These are phyloP conservation scores for Hypotaenidia okinawae DNA, from an alignment of 2,797 vertebrate genomes.

Conservation along the genomic window DNA sequence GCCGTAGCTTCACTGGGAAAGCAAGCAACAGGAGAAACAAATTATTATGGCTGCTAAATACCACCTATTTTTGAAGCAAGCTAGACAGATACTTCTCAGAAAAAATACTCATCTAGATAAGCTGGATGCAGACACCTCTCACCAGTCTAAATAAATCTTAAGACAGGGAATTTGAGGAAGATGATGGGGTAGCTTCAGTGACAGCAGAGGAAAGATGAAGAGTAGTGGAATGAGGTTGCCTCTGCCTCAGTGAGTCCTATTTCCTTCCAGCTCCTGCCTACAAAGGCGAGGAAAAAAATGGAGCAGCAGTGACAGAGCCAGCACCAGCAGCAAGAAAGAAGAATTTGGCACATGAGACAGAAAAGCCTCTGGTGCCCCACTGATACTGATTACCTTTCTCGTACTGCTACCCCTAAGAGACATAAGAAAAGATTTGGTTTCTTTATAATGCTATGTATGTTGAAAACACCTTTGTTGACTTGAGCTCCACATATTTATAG, in stretches of 20 bases:
- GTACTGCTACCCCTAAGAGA: constrained; percentile 24
- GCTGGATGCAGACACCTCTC: not conserved
- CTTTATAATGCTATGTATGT: constrained; percentile 34
- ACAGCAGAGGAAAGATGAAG: constrained; percentile 4
- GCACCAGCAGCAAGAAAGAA: not conserved
- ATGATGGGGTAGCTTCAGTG: not conserved
- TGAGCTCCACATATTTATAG: constrained; percentile 61
- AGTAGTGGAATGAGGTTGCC: not conserved
- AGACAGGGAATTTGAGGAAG: not conserved
- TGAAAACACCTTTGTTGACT: constrained; percentile 65
- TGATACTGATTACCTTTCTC: constrained; percentile 54
- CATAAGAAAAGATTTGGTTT: constrained; percentile 37
- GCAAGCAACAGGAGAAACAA: not conserved
- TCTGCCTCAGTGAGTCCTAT: constrained; percentile 7
- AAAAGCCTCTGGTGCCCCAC: constrained; percentile 28
- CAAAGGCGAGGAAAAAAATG: not conserved
- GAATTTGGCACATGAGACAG: constrained; percentile 47
- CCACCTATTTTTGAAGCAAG: not conserved
- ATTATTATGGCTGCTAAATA: not conserved
- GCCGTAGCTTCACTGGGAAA: not conserved
- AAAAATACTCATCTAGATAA: not conserved
- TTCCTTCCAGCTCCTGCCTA: constrained; percentile 9
- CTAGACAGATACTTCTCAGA: not conserved
- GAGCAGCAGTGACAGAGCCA: not conserved
- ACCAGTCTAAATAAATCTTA: constrained; percentile 34